A percentile compares a stretch with the other conserved stretches of the same genome.
These are phyloP conservation scores for Melipona beecheii DNA, from an alignment of 2,888 invertebrate species.

Conservation along the genomic window DNA sequence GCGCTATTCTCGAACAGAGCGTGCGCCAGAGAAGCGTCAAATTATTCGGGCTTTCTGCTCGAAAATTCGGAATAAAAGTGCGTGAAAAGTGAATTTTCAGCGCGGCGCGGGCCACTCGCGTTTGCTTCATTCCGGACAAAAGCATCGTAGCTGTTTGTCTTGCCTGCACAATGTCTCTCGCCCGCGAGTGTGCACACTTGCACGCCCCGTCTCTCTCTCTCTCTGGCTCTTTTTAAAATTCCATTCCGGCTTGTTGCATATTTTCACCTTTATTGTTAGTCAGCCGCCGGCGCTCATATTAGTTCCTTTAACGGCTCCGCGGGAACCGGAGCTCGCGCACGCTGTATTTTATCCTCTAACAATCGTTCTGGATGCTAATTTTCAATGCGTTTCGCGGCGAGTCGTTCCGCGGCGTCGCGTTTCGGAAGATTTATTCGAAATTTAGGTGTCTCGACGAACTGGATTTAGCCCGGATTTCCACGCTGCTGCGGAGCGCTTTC, in stretches of 20 bases:
- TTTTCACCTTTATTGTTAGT: conserved; percentile 21
- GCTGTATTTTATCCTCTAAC: background rate
- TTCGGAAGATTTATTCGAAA: no score
- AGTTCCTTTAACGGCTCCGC: background rate
- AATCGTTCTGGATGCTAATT: background rate
- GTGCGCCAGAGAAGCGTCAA: no score
- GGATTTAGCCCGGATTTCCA: no score
- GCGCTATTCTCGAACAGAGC: no score
- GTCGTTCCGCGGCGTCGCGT: no score
- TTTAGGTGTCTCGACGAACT: no score
- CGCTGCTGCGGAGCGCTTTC: no score
- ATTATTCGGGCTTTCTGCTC: no score
- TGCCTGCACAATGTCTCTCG: conserved; percentile 1
- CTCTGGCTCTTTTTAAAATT: conserved; percentile 23
- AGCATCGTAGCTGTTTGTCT: conserved; percentile 7
- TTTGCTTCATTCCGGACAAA: conserved; percentile 26
- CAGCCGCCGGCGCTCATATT: background rate
- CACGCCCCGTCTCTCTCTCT: no score
- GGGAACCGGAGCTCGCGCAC: background rate
- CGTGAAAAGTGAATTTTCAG: conserved; percentile 1
- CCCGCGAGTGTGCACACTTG: conserved; percentile 2
- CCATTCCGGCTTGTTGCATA: conserved; percentile 16
- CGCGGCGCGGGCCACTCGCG: background rate
- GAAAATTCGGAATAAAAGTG: conserved; percentile 5
- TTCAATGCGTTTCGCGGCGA: no score